Conservation (phyloP, 2,113 vertebrate species). For the Tachycineta bicolor region DNA sequence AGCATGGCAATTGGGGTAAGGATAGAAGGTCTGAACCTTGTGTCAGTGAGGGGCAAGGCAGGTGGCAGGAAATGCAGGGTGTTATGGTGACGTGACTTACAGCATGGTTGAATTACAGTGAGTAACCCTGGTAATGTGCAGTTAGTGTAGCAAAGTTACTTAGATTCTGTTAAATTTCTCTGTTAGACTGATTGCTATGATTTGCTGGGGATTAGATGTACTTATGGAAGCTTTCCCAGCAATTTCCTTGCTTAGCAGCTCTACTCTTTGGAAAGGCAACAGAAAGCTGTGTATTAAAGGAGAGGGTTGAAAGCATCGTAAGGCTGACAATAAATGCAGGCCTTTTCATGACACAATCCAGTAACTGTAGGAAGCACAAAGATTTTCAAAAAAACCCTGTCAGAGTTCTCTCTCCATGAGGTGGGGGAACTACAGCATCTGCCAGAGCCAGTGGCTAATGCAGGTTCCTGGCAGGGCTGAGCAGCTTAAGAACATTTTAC, state of each 20-base stretch:
- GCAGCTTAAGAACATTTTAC: background rate
- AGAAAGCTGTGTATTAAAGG: background rate
- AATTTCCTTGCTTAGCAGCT: background rate
- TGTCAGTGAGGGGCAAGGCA: background rate
- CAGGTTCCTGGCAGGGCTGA: background rate
- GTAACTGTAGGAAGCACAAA: background rate
- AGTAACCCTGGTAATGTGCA: background rate
- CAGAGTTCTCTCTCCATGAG: background rate
- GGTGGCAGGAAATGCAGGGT: background rate
- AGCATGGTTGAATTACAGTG: background rate
- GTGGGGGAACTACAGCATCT: background rate
- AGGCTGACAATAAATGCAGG: background rate
- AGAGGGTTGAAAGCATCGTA: background rate
- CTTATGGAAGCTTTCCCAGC: background rate
- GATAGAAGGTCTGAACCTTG: accelerated
- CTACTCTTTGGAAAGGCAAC: background rate
- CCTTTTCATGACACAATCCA: background rate
- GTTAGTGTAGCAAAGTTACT: background rate
- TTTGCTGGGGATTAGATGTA: background rate
- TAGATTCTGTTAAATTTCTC: background rate
- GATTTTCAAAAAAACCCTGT: background rate
- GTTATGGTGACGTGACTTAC: background rate
- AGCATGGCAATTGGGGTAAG: background rate
- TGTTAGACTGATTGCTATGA: background rate
- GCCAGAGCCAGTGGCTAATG: background rate